These are phyloP conservation scores for Cinclus mexicanus DNA, from an alignment of 2,113 vertebrate genomes.

Conservation along the genomic window DNA sequence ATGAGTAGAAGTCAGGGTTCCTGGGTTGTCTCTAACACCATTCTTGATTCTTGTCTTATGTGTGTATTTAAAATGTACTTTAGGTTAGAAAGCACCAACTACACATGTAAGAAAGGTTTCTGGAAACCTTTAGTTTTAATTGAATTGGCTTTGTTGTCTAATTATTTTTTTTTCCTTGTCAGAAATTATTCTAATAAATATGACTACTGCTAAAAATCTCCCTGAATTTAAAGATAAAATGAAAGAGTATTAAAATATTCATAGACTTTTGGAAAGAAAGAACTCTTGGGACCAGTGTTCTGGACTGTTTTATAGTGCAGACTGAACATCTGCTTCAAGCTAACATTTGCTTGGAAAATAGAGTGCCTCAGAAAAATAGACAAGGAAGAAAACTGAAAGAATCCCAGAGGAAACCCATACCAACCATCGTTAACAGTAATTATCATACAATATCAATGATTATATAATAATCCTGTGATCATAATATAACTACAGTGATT, in stretches of 20 bases:
- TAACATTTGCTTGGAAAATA: background rate
- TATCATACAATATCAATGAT: background rate
- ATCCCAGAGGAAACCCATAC: background rate
- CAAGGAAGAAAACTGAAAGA: background rate
- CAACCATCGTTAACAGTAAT: background rate
- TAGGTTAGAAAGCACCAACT: background rate
- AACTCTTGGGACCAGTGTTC: background rate
- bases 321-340: background rate
- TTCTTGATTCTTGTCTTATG: background rate
- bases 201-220: background rate
- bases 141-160: background rate
- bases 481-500: background rate
- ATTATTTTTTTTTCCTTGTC: background rate
- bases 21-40: rapidly evolving
- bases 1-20: background rate
- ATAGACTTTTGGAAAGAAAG: background rate
- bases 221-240: background rate
- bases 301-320: background rate
- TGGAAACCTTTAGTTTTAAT: background rate
- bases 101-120: background rate
- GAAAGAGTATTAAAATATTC: background rate
- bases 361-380: background rate
- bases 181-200: background rate
- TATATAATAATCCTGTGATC: background rate
- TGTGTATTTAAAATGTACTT: background rate